Evolutionary conservation across 2,113 vertebrate genomes (phyloP).

Genomic region (Bubo bubo): DNA sequence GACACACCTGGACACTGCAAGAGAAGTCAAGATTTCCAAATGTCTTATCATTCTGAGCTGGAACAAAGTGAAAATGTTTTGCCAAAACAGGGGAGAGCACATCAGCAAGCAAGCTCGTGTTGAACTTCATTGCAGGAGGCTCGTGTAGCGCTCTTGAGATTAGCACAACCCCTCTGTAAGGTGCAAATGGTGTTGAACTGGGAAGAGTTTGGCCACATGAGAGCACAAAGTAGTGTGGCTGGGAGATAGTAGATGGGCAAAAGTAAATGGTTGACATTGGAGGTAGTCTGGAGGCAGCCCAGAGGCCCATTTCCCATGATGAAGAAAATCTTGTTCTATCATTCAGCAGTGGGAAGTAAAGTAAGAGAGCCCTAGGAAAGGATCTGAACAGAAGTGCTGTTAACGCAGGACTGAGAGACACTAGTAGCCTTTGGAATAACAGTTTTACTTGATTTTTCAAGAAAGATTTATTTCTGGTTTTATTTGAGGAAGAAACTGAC

Average conservation of each 20-base stretch:
- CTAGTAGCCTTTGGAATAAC: background rate
- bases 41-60: background rate
- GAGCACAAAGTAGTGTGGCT: background rate
- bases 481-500: background rate
- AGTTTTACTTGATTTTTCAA: background rate
- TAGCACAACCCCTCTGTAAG: background rate
- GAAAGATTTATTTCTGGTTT: background rate
- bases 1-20: fast-evolving
- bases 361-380: background rate
- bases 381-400: background rate
- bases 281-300: background rate
- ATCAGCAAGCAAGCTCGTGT: fast-evolving
- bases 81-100: background rate
- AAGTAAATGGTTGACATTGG: fast-evolving
- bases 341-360: background rate
- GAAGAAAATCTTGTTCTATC: background rate
- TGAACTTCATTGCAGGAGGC: background rate
- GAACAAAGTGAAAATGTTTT: background rate
- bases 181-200: background rate
- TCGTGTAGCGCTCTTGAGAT: fast-evolving
- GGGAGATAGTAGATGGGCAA: background rate
- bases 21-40: background rate
- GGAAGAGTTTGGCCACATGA: background rate
- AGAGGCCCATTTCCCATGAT: background rate
- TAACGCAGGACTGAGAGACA: background rate